Evolutionary conservation across 2,888 invertebrate genomes (phyloP).

Genomic region (Strigamia crassipes): DNA sequence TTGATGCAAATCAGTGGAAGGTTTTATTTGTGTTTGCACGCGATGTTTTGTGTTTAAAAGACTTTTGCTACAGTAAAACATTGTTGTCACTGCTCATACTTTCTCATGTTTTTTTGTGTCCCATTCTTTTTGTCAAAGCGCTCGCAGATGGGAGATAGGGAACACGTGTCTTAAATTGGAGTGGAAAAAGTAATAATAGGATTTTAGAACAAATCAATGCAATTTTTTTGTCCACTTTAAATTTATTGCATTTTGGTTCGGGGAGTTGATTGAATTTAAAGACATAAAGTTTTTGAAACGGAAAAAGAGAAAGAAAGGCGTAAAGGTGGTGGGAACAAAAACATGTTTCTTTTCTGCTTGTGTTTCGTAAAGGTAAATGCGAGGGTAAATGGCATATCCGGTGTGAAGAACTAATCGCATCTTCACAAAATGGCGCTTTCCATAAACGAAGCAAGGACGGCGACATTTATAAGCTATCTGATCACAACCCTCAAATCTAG

Average conservation of each 20-base stretch:
- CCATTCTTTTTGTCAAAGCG: background rate
- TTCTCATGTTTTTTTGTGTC: background rate
- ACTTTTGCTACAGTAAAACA: background rate
- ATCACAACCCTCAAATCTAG: background rate
- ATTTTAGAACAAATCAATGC: background rate
- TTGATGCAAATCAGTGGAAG: slow-evolving; percentile 10
- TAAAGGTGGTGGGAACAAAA: background rate
- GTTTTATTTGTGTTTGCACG: background rate
- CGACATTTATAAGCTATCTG: background rate
- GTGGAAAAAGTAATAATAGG: background rate
- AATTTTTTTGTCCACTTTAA: background rate
- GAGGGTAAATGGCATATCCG: background rate
- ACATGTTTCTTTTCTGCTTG: background rate
- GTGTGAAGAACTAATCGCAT: background rate
- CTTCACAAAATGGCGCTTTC: background rate
- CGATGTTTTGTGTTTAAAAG: background rate
- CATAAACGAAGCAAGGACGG: background rate
- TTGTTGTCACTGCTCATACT: background rate
- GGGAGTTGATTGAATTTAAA: background rate
- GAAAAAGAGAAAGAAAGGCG: background rate
- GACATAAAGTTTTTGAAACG: background rate
- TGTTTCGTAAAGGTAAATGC: background rate
- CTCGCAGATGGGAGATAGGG: background rate
- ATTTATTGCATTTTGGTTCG: no score
- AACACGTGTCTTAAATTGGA: background rate